Evolutionary conservation across 2,888 invertebrate species (phyloP).

Genomic region (Scaptomyza parva): DNA sequence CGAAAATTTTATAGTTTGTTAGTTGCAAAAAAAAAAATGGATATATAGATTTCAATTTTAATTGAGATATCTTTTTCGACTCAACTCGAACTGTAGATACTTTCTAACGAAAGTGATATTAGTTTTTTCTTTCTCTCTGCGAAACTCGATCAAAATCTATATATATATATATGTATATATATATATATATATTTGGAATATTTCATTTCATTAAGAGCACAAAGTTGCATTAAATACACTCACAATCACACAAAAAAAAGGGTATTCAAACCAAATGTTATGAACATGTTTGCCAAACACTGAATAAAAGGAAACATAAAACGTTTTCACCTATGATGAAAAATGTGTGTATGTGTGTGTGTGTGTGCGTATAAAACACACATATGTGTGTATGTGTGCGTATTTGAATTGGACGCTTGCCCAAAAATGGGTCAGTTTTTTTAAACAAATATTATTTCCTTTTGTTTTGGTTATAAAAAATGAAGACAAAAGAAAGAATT

Average conservation of each 20-base stretch:
- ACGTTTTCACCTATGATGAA: constrained; percentile 4
- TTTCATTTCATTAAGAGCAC: too few species aligned
- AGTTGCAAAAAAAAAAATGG: too few species aligned
- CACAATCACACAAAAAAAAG: neutral
- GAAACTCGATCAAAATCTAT: too few species aligned
- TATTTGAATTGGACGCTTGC: constrained; percentile 27
- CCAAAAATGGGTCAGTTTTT: constrained; percentile 14
- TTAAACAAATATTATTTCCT: neutral
- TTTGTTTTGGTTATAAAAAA: neutral
- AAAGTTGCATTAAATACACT: neutral
- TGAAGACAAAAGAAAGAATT: neutral
- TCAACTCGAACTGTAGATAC: neutral
- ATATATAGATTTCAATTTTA: too few species aligned
- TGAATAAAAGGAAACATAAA: constrained; percentile 4
- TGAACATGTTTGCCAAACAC: neutral
- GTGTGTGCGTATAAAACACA: constrained; percentile 10
- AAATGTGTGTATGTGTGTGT: too few species aligned
- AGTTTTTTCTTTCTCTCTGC: too few species aligned
- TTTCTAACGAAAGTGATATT: too few species aligned
- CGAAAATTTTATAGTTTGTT: neutral
- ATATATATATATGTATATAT: too few species aligned
- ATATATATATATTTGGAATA: too few species aligned
- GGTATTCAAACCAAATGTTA: neutral
- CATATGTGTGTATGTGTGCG: constrained; percentile 7
- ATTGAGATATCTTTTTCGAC: too few species aligned